Evolutionary conservation across 2,797 vertebrate genomes (phyloP), one percentile per base, ranked within the genome.

Genomic region (Oreonectes daqikongensis): DNA sequence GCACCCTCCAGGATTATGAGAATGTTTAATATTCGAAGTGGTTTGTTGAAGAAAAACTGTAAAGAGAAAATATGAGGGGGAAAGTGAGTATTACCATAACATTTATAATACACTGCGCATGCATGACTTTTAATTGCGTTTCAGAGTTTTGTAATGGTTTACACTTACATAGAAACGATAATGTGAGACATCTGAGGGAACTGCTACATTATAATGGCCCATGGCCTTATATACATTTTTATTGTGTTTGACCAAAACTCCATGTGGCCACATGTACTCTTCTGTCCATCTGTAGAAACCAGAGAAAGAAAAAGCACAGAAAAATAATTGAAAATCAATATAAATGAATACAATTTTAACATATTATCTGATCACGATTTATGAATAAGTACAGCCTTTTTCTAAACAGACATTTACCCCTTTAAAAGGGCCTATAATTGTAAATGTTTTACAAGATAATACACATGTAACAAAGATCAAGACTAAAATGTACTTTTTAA

Each of bases 31-130:
- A 99, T 97, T 84, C 98, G 90, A 88, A 99, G 91, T 0, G 98
- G 98, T 88, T 97, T 97, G 94, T 98, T 98, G 93, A 99, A 99
- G 89, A 99, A 98, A 90, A 99, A 99, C 98, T 99, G 84, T 0
- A 42, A 30, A 28, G 55, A 60, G 5, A 85, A 7, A 40, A 22
- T 70, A 44, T 57, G 11, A 35, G 8, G 6, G 22, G 18, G 26
- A 50, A 2, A 18, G 24, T 1, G 22, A 12, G 57, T 55, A 59
- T 17, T 76, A 18, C 7, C 38, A 44, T 20, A 60, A 18, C 10
- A 28, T 46, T 65, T 3, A n/a, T n/a, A n/a, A n/a, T n/a, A n/a
- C n/a, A 53, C 20, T 28, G 35, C 1, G 17, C 14, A 67, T 38
- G 20, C 20, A 8, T 44, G 5, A n/a, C 53, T 55, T 42, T 10